Evolutionary conservation across 2,888 invertebrate genomes (phyloP), one percentile per base, ranked within the genome.

Genomic region (Ceramica pisi): DNA sequence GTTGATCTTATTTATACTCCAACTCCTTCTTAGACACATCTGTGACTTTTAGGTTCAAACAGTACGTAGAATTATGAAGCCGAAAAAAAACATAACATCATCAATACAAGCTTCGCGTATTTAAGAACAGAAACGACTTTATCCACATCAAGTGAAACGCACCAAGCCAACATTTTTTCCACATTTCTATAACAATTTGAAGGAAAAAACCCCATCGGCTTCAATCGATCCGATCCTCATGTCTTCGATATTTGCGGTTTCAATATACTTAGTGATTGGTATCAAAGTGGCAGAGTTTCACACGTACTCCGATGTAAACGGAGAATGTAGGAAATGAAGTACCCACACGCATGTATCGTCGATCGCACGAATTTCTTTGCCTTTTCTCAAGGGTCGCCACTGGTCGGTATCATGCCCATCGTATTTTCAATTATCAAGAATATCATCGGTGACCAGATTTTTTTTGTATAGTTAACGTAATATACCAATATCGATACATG

Each of bases 221-320:
- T 78, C 82, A 78, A 74, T 78, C 80, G 82, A 63, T 64, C 80
- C 79, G 82, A 80, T 79, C 75, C 85, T 80, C 84, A 84, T 84
- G 81, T 84, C 83, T 73, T 81, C 75, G 78, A 80, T 83, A 83
- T 84, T 81, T 84, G 84, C 85, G 89, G 90, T 90, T 75, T 64
- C 80, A 80, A 81, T 82, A 84, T 83, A 77, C 85, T 87, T 87
- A 87, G 84, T 78, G 81, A 87, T 86, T 82, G 80, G 73, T 72
- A 77, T 66, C 79, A 80, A 80, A 75, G 80, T 78, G 76, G 68
- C 69, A 61, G 71, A 81, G 80, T 81, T 87, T 87, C 86, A 88
- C 88, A 88, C 88, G 88, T 86, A 86, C 78, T 66, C 56, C 59
- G 56, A 71, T 72, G 56, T 65, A n/a, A 48, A 41, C 4, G 5